Evolutionary conservation across 1,140 invertebrate species (phyloP).

Genomic region (Drosophila ananassae): DNA sequence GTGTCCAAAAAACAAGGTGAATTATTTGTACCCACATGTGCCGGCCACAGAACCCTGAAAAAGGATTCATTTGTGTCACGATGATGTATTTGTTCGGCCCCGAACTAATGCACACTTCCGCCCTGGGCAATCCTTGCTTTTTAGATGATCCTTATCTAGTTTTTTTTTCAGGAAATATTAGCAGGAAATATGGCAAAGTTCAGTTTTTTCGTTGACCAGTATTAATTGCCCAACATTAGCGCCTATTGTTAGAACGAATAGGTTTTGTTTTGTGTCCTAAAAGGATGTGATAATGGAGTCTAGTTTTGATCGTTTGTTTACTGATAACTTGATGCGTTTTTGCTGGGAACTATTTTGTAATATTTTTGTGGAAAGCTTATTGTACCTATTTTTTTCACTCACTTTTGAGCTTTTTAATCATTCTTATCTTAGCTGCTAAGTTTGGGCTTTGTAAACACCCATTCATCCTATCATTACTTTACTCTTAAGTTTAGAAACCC

Average conservation of each 20-base stretch:
- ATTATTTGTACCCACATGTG: conserved; percentile 31
- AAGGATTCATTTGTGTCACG: conserved; percentile 74
- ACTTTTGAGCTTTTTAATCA: neutral
- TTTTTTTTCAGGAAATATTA: conserved; percentile 63
- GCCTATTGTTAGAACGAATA: conserved; percentile 61
- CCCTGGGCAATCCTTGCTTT: conserved; percentile 65
- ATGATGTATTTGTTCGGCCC: conserved; percentile 64
- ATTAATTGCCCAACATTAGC: conserved; percentile 78
- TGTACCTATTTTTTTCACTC: neutral
- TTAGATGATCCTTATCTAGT: conserved; percentile 48
- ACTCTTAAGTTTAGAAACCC: neutral
- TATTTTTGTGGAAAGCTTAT: neutral
- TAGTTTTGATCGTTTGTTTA: conserved; percentile 45
- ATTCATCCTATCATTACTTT: neutral
- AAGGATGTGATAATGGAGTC: conserved; percentile 71
- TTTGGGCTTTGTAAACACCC: no score
- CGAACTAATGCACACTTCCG: conserved; percentile 65
- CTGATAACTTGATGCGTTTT: conserved; percentile 46
- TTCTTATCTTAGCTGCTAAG: no score
- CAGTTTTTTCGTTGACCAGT: conserved; percentile 40
- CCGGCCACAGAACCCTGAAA: conserved; percentile 21
- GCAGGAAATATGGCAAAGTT: conserved; percentile 62
- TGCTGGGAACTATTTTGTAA: neutral
- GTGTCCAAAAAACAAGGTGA: conserved; percentile 58
- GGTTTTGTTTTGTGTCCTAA: conserved; percentile 16